phyloP scores from a whole-genome alignment of 2,113 vertebrate genomes.

The Euleptes europaea region DNA sequence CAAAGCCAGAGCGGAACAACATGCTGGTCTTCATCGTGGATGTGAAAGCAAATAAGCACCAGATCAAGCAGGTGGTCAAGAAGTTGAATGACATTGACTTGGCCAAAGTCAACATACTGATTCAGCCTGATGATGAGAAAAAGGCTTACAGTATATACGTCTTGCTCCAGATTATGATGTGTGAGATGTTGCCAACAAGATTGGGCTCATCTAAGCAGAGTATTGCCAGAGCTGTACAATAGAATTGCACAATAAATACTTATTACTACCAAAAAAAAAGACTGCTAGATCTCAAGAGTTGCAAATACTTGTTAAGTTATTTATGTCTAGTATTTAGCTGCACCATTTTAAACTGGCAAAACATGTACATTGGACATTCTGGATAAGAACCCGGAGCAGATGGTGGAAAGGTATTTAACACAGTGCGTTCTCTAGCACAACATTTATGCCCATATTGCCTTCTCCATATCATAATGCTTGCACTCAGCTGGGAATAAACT shows the following conservation, averaged over 20 bases:
- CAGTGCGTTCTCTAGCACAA: constrained; percentile 42
- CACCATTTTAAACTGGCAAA: constrained; percentile 18
- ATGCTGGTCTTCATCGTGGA: constrained; percentile 98
- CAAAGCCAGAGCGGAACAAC: constrained; percentile 89
- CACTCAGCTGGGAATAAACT: constrained; percentile 30
- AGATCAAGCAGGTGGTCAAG: constrained; percentile 98
- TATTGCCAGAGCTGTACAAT: too few species aligned
- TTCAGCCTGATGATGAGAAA: constrained; percentile 97
- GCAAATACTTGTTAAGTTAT: constrained; percentile 23
- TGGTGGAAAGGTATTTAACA: constrained; percentile 55
- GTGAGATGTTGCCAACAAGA: constrained; percentile 98
- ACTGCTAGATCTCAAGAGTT: background rate
- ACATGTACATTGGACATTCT: constrained; percentile 42
- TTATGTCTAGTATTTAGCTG: constrained; percentile 27
- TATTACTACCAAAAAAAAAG: too few species aligned
- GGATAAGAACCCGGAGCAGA: constrained; percentile 34
- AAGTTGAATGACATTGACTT: constrained; percentile 98
- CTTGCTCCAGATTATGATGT: constrained; percentile 97
- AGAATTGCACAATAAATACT: too few species aligned
- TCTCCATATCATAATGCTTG: constrained; percentile 25
- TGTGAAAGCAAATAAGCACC: constrained; percentile 97
- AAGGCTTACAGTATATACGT: constrained; percentile 96
- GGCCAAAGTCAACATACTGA: constrained; percentile 96
- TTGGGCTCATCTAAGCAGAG: constrained; percentile 61
- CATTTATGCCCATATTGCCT: constrained; percentile 48